Evolutionary conservation across 2,797 vertebrate genomes (phyloP), one percentile per base, ranked within the genome.

Genomic region (Onychomys leucogaster): DNA sequence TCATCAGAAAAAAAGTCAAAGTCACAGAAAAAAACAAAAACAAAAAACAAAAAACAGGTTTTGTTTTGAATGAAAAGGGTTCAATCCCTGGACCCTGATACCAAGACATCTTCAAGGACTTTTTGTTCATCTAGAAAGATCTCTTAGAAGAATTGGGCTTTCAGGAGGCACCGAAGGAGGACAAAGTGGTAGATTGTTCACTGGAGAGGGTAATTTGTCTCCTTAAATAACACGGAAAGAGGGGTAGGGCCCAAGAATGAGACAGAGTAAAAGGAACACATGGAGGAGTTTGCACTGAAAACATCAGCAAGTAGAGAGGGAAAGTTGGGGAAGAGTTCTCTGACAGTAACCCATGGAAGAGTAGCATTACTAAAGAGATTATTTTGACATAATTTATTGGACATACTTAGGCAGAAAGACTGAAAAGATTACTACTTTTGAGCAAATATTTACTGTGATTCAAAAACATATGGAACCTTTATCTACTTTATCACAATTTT

Each of bases 141-240:
- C 78, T 96, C 92, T 96, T 96, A 37, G 94, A 96, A 97, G 89
- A 97, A 97, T 94, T 63, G 90, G 89, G 95, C 92, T 96, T 96
- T 96, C 94, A 96, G 89, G 63, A 97, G 82, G 63, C 90, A 71
- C 69, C 91, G 78, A 95, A 92, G 85, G 82, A 96, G 75, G 90
- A 95, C 95, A 97, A 97, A 97, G 96, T 85, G 27, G 94, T 94
- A 97, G 95, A 97, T 23, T 97, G 93, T 97, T 96, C 91, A 82
- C 57, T 16, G 96, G 67, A 98, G 71, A 95, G 63, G 55, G 91
- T 94, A 95, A 96, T 95, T 97, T 91, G 37, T 82, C 69, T 96
- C 90, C 92, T 97, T 92, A 87, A 96, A 89, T 73, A 96, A 78
- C 52, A 61, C 52, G 75, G 75, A 89, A 94, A 97, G 81, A 95